These are phyloP conservation scores for Peromyscus maniculatus DNA, from an alignment of 2,113 vertebrate species.

Conservation along the genomic window DNA sequence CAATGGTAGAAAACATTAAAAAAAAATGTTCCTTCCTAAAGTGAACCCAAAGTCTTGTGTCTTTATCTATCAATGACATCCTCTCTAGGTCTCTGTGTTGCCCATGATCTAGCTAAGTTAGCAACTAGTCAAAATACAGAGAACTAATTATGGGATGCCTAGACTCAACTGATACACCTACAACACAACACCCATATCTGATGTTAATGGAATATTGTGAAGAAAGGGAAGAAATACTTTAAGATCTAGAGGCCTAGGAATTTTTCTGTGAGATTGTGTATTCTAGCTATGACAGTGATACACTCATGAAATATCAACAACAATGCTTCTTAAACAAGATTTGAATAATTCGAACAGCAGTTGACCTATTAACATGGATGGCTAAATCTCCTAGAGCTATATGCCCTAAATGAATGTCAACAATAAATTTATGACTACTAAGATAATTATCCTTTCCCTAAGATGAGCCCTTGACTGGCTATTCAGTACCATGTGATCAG, in stretches of 20 bases:
- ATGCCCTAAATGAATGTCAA: neutral
- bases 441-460: neutral
- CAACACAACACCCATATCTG: too few species aligned
- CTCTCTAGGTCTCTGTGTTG: neutral
- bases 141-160: neutral
- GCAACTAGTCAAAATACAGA: neutral
- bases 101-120: neutral
- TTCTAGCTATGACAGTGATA: neutral
- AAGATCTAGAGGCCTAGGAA: neutral
- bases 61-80: too few species aligned
- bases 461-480: neutral
- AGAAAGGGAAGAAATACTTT: neutral
- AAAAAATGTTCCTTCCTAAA: too few species aligned
- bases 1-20: neutral
- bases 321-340: neutral
- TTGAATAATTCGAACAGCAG: neutral
- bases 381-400: neutral
- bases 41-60: neutral
- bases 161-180: neutral
- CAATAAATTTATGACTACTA: too few species aligned
- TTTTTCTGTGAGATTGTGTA: neutral
- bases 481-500: too few species aligned
- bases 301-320: neutral
- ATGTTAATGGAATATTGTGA: neutral
- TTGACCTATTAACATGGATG: too few species aligned